These are phyloP conservation scores for Dryobota labecula DNA, from an alignment of 2,888 invertebrate genomes.

Conservation along the genomic window DNA sequence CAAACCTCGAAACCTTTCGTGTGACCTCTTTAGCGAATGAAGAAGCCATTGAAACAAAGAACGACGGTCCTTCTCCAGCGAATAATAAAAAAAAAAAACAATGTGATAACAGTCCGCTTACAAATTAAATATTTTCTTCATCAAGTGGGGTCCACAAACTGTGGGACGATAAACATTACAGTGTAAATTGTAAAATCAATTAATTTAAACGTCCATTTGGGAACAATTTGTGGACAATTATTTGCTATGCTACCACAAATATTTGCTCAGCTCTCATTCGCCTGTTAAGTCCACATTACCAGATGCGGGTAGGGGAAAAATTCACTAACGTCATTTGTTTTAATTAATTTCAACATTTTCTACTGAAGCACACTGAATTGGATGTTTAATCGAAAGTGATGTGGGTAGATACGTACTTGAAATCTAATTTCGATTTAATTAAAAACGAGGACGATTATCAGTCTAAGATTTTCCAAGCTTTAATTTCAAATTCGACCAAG, in stretches of 20 bases:
- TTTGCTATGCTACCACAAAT: slow-evolving; percentile 61
- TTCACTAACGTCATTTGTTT: slow-evolving; percentile 42
- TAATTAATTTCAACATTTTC: slow-evolving; percentile 37
- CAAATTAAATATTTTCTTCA: slow-evolving; percentile 6
- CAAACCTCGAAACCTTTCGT: neutral
- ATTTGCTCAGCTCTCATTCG: slow-evolving; percentile 55
- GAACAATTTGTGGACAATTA: slow-evolving; percentile 47
- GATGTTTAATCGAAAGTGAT: slow-evolving; percentile 16
- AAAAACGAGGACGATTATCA: slow-evolving; percentile 1
- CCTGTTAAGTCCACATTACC: slow-evolving; percentile 28
- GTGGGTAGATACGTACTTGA: neutral
- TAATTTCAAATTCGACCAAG: neutral
- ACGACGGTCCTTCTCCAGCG: neutral
- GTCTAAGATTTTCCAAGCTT: neutral
- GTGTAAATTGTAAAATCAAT: slow-evolving; percentile 56
- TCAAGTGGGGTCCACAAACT: slow-evolving; percentile 35
- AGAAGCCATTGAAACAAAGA: slow-evolving; percentile 2
- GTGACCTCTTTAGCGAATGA: neutral
- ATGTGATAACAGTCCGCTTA: neutral
- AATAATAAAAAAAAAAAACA: neutral
- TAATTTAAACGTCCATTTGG: slow-evolving; percentile 52
- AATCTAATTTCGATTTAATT: slow-evolving; percentile 21
- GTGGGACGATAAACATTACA: slow-evolving; percentile 18
- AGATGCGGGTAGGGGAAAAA: slow-evolving; percentile 46
- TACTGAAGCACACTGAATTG: slow-evolving; percentile 7